Percentiles rank a stretch among this genome's conserved stretches.
Conservation (phyloP, 2,113 vertebrate genomes). For the Pangasianodon hypophthalmus region DNA sequence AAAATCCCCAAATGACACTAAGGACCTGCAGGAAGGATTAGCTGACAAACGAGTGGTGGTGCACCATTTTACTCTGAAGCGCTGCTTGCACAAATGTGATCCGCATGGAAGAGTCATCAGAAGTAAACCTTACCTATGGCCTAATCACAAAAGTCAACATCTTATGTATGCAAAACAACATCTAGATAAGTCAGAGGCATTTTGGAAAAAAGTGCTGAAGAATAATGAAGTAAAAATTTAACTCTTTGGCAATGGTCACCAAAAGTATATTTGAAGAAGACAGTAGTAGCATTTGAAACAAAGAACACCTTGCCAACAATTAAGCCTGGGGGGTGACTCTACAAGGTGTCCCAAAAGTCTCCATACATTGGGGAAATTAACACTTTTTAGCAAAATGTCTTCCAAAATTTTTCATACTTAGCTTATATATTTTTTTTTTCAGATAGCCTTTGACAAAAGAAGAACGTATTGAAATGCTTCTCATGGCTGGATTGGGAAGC, state of each 20-base stretch:
- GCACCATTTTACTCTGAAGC: not conserved
- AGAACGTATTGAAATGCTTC: too few relatives aligned
- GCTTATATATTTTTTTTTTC: too few relatives aligned
- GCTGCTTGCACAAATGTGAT: not conserved
- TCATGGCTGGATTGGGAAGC: too few relatives aligned
- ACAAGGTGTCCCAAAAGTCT: too few relatives aligned
- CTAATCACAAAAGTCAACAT: not conserved
- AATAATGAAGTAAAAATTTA: not conserved
- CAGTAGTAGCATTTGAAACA: not conserved
- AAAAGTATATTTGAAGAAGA: not conserved
- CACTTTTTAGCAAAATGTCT: too few relatives aligned
- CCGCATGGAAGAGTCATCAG: not conserved
- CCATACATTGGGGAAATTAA: too few relatives aligned
- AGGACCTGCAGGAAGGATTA: not conserved
- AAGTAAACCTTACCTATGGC: not conserved
- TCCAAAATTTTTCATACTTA: too few relatives aligned
- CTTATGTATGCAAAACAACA: not conserved
- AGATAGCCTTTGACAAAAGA: too few relatives aligned
- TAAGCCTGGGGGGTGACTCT: not conserved
- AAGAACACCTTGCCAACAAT: not conserved
- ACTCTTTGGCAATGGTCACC: not conserved
- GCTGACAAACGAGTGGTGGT: not conserved
- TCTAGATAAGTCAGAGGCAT: not conserved
- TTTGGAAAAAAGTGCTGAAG: not conserved
- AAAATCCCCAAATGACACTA: not conserved